Conservation (phyloP, 2,797 vertebrate genomes). For the Hippopotamyrus pictus region DNA sequence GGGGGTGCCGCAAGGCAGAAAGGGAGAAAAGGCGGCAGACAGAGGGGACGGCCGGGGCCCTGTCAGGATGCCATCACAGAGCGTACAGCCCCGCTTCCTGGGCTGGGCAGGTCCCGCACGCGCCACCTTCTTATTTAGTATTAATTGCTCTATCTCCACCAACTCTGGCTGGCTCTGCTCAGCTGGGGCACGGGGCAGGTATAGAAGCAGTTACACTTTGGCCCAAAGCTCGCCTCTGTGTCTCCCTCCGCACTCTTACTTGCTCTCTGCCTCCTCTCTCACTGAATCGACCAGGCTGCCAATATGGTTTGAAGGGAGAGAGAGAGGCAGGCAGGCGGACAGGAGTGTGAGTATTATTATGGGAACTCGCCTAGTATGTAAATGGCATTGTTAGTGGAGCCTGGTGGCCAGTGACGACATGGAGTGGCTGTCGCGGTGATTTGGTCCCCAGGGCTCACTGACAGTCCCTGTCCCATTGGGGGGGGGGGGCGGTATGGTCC, state of each 20-base stretch:
- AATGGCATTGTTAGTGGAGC: conserved; percentile 45
- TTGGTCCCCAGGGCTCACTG: conserved; percentile 42
- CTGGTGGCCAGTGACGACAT: conserved; percentile 41
- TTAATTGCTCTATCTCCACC: conserved; percentile 4
- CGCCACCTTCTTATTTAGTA: not conserved
- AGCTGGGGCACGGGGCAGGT: conserved; percentile 48
- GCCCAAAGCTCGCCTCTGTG: not conserved
- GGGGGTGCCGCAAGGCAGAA: conserved; percentile 37
- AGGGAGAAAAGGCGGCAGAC: conserved; percentile 53
- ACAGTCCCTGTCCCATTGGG: conserved; percentile 46
- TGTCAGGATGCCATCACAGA: conserved; percentile 53
- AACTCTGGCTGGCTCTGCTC: conserved; percentile 33
- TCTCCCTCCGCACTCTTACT: not conserved
- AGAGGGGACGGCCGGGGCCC: conserved; percentile 46
- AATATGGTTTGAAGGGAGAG: conserved; percentile 29
- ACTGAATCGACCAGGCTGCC: conserved; percentile 21
- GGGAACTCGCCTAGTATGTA: conserved; percentile 45
- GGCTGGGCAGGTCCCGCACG: not conserved
- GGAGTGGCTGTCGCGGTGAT: conserved; percentile 50
- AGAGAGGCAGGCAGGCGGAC: not conserved
- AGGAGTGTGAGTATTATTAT: conserved; percentile 33
- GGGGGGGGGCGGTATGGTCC: conserved; percentile 35
- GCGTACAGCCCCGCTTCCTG: conserved; percentile 51
- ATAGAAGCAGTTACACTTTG: conserved; percentile 39
- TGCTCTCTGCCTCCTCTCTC: not conserved